These are phyloP conservation scores for Cephus runcator DNA, from an alignment of 2,888 invertebrate species.

Conservation along the genomic window DNA sequence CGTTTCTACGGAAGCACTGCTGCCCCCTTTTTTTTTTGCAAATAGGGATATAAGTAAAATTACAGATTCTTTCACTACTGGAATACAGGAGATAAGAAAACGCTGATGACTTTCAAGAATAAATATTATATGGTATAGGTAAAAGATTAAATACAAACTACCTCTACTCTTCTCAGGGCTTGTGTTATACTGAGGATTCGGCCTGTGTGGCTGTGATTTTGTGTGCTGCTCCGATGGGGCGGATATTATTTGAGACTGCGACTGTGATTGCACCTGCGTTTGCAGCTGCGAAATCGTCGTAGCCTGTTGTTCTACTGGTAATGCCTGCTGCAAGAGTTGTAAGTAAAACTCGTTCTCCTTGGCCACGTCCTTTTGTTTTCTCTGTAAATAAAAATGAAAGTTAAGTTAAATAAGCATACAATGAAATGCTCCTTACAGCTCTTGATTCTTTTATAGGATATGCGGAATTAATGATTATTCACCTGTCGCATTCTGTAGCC, in stretches of 20 bases:
- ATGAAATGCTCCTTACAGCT: not conserved
- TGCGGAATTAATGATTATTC: slow-evolving; percentile 14
- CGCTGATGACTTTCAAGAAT: not conserved
- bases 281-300: slow-evolving; percentile 43
- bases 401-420: slow-evolving; percentile 1
- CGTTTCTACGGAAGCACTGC: slow-evolving; percentile 46
- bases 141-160: slow-evolving; percentile 54
- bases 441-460: not conserved
- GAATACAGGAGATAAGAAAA: not conserved
- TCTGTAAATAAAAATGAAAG: slow-evolving; percentile 67
- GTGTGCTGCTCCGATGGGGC: slow-evolving; percentile 54
- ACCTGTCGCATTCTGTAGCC: slow-evolving; percentile 87
- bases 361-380: slow-evolving; percentile 92
- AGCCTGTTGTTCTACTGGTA: slow-evolving; percentile 76
- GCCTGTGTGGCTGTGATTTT: slow-evolving; percentile 60
- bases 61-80: not conserved
- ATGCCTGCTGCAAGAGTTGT: slow-evolving; percentile 89
- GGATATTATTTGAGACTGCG: slow-evolving; percentile 41
- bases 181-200: slow-evolving; percentile 61
- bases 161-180: slow-evolving; percentile 68
- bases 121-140: not conserved
- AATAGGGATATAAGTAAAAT: not conserved
- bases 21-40: slow-evolving; percentile 18
- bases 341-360: slow-evolving; percentile 96
- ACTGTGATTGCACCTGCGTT: slow-evolving; percentile 48